A percentile compares a stretch with the other conserved stretches of the same genome.
Evolutionary conservation across 2,113 vertebrate species (phyloP).

Genomic region (Ophthalmolycus amberensis): DNA sequence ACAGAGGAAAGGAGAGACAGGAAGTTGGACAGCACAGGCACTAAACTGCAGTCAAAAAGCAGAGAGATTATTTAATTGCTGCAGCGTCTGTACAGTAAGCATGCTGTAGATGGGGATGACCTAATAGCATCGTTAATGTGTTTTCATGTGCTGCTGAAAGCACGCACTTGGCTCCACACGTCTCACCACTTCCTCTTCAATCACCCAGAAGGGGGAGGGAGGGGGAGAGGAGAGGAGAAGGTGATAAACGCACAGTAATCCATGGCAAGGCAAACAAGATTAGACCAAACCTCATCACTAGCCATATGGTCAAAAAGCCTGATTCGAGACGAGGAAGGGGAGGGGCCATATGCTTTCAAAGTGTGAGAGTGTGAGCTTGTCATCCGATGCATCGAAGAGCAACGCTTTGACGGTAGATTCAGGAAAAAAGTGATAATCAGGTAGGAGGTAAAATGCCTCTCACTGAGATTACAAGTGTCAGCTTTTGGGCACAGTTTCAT

Average conservation of each 20-base stretch:
- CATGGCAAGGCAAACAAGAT: conserved; percentile 68
- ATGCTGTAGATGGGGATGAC: not conserved
- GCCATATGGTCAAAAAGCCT: conserved; percentile 55
- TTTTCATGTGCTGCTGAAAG: conserved; percentile 17
- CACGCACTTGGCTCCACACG: not conserved
- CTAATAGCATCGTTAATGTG: not conserved
- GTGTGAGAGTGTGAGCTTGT: not conserved
- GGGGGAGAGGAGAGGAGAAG: conserved; percentile 8
- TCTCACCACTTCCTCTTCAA: conserved; percentile 55
- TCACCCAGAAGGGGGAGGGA: conserved; percentile 11
- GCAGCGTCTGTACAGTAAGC: not conserved
- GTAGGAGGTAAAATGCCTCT: not conserved
- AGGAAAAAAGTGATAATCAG: conserved; percentile 12
- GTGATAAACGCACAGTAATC: conserved; percentile 49
- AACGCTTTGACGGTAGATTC: conserved; percentile 1
- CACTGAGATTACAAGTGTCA: not conserved
- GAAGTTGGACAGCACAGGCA: conserved; percentile 34
- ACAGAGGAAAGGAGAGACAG: conserved; percentile 32
- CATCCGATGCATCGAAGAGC: not conserved
- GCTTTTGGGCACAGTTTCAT: not conserved
- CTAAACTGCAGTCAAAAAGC: conserved; percentile 8
- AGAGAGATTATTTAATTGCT: not conserved
- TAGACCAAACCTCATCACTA: conserved; percentile 49
- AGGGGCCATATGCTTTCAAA: conserved; percentile 5
- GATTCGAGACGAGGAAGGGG: conserved; percentile 3